Conservation (phyloP, 2,113 vertebrate species). For the Mugil cephalus region DNA sequence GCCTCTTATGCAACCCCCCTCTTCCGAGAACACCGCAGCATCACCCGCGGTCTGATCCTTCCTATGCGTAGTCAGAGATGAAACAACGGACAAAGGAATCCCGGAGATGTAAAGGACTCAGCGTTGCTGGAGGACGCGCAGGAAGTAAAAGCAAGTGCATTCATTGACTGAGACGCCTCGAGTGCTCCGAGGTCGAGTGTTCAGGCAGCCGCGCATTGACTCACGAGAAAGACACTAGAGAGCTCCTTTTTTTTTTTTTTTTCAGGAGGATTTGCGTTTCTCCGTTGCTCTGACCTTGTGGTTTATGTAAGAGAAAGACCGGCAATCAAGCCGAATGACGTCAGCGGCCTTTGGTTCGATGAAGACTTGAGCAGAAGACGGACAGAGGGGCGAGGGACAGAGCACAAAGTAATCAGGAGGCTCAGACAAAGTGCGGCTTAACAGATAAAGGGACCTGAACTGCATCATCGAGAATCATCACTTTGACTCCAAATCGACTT, state of each 20-base stretch:
- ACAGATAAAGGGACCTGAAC: constrained; percentile 9
- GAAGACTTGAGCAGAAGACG: too few species aligned
- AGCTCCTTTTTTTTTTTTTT: constrained; percentile 41
- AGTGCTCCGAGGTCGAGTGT: background rate
- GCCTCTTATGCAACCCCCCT: constrained; percentile 54
- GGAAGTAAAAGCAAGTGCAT: constrained; percentile 21
- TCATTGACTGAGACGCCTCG: constrained; percentile 27
- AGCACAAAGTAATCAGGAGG: constrained; percentile 35
- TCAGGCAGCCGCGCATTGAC: constrained; percentile 6
- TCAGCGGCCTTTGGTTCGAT: constrained; percentile 45
- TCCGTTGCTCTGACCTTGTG: constrained; percentile 12
- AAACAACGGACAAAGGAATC: background rate
- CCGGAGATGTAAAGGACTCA: constrained; percentile 5
- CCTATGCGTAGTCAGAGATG: background rate
- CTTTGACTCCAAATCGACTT: background rate
- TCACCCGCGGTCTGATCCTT: background rate
- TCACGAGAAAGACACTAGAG: constrained; percentile 22
- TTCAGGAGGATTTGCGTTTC: constrained; percentile 31
- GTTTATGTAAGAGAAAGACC: constrained; percentile 64
- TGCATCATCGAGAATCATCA: background rate
- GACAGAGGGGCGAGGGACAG: constrained; percentile 15
- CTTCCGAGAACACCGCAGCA: constrained; percentile 7
- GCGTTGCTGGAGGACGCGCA: background rate
- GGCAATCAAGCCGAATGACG: constrained; percentile 35
- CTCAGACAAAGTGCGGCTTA: constrained; percentile 27